These are phyloP conservation scores for Rhabdornis inornatus DNA, from an alignment of 2,113 vertebrate genomes.

Conservation along the genomic window DNA sequence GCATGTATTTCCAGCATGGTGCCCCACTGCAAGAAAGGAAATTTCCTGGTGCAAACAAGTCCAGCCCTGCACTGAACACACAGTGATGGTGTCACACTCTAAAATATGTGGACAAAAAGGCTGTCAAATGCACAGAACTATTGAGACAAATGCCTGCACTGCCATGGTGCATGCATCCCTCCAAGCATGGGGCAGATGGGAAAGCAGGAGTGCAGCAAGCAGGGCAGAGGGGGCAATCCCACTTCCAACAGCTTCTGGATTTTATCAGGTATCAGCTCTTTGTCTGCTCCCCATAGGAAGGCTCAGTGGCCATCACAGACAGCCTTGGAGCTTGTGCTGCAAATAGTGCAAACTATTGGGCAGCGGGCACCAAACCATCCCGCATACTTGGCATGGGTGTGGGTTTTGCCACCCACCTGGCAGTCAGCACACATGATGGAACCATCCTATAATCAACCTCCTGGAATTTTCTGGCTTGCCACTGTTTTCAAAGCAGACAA, in stretches of 20 bases:
- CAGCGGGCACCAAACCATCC: not conserved
- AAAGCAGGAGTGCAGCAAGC: not conserved
- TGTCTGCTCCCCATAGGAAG: not conserved
- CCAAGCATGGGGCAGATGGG: not conserved
- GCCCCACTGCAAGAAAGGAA: not conserved
- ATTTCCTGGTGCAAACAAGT: not conserved
- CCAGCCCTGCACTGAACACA: not conserved
- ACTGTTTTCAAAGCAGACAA: not conserved
- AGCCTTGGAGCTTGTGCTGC: not conserved
- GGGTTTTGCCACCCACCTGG: conserved; percentile 6
- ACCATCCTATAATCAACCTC: not conserved
- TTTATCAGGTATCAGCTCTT: not conserved
- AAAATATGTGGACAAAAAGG: not conserved
- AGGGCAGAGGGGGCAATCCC: not conserved
- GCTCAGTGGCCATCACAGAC: not conserved
- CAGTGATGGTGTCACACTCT: rapidly evolving
- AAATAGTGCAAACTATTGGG: not conserved
- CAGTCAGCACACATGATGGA: not conserved
- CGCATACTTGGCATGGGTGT: not conserved
- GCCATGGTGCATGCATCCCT: rapidly evolving
- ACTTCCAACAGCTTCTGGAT: not conserved
- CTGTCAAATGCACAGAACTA: not conserved
- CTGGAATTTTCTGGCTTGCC: not conserved
- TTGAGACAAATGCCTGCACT: not conserved
- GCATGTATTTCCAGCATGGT: not conserved